These are phyloP conservation scores for Vannuccia rotundouncinata DNA, from an alignment of 2,888 invertebrate species.

Conservation along the genomic window DNA sequence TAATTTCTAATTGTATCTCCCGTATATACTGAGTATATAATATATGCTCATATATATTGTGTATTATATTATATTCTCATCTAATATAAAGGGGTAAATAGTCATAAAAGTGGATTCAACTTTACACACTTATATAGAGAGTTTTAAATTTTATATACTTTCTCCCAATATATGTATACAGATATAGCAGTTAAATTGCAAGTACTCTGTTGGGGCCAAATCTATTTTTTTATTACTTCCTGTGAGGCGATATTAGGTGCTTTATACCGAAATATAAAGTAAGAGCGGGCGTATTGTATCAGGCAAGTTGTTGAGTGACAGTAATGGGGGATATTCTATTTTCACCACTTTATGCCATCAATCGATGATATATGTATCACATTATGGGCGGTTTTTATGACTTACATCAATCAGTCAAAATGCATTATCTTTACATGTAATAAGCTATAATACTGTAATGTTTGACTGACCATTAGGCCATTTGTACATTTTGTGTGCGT, in stretches of 20 bases:
- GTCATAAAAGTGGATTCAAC: background rate
- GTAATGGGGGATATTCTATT: background rate
- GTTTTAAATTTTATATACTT: background rate
- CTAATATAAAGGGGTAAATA: background rate
- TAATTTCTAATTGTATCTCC: too few relatives aligned
- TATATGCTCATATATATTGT: too few relatives aligned
- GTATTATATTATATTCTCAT: background rate
- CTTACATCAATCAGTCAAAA: background rate
- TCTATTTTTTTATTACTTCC: slow-evolving; percentile 11
- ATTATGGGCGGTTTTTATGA: background rate
- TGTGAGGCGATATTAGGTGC: background rate
- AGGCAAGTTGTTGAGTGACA: background rate
- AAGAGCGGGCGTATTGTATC: background rate
- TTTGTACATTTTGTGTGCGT: background rate
- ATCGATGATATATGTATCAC: background rate
- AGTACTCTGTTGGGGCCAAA: slow-evolving; percentile 5
- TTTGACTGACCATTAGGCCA: background rate
- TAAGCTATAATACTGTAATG: background rate
- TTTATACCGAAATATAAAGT: background rate
- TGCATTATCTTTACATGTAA: background rate
- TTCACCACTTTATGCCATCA: too few relatives aligned
- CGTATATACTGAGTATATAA: too few relatives aligned
- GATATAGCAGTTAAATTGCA: background rate
- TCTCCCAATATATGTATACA: too few relatives aligned
- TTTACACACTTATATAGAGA: background rate